These are phyloP conservation scores for Empidonax alnorum DNA, from an alignment of 2,113 vertebrate genomes.

Conservation along the genomic window DNA sequence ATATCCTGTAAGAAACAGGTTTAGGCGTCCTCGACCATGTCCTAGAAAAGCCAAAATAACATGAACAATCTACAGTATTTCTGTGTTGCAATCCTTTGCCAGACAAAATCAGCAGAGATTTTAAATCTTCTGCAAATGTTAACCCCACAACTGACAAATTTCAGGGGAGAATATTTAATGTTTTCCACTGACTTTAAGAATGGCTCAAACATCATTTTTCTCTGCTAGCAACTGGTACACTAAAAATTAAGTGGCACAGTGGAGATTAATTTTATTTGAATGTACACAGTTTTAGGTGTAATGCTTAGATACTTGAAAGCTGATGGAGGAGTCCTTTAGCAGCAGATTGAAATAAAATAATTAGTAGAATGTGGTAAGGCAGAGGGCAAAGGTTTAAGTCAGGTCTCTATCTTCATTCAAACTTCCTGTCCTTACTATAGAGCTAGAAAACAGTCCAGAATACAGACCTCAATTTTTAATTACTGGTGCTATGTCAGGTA, in stretches of 20 bases:
- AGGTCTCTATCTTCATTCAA: not conserved
- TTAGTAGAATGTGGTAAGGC: not conserved
- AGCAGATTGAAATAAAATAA: not conserved
- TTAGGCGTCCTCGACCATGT: not conserved
- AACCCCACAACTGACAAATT: not conserved
- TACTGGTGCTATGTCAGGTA: not conserved
- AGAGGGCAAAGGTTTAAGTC: not conserved
- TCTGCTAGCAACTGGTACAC: not conserved
- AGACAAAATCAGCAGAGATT: not conserved
- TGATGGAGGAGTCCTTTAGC: not conserved
- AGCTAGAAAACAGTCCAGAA: not conserved
- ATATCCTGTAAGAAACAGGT: conserved; percentile 11
- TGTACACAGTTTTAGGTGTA: not conserved
- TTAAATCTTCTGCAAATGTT: conserved; percentile 21
- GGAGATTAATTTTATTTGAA: conserved; percentile 14
- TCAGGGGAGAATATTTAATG: not conserved
- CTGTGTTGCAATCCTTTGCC: not conserved
- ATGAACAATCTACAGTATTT: conserved; percentile 1
- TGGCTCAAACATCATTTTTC: not conserved
- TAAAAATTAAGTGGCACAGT: not conserved
- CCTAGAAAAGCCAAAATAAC: conserved; percentile 23
- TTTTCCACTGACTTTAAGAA: not conserved
- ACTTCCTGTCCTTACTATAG: not conserved
- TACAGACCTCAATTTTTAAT: not conserved
- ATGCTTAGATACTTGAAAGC: not conserved